These are phyloP conservation scores for Drepanosiphum platanoidis DNA, from an alignment of 2,888 invertebrate genomes.

Conservation along the genomic window DNA sequence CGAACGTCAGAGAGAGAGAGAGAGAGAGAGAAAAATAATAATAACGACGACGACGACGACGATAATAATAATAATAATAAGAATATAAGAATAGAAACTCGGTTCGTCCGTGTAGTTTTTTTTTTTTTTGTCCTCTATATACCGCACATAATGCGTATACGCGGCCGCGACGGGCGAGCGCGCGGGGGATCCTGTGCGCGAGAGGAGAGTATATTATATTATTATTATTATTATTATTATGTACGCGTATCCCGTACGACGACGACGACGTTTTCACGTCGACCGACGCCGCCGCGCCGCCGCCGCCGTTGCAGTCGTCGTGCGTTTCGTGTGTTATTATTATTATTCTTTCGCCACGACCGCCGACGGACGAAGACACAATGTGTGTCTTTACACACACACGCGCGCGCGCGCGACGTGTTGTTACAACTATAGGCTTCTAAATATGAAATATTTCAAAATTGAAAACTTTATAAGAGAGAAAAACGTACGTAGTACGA, in stretches of 20 bases:
- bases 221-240: too few species aligned
- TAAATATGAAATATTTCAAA: too few species aligned
- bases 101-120: conserved; percentile 22
- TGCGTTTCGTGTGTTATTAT: conserved; percentile 47
- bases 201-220: conserved; percentile 15
- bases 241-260: conserved; percentile 55
- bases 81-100: conserved; percentile 51
- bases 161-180: background rate
- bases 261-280: conserved; percentile 43
- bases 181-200: conserved; percentile 3
- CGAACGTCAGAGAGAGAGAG: too few species aligned
- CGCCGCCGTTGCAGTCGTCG: conserved; percentile 13
- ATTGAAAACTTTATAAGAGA: too few species aligned
- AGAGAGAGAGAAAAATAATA: background rate
- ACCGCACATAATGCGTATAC: background rate
- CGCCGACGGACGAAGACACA: conserved; percentile 26
- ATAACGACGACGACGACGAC: background rate
- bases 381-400: conserved; percentile 47
- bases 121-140: background rate
- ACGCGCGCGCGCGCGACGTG: conserved; percentile 27
- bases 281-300: too few species aligned
- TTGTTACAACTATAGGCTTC: too few species aligned
- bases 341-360: conserved; percentile 44
- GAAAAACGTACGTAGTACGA: too few species aligned
- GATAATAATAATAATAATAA: conserved; percentile 15